phyloP scores from a whole-genome alignment of 2,797 vertebrate genomes.

The Takifugu rubripes region DNA sequence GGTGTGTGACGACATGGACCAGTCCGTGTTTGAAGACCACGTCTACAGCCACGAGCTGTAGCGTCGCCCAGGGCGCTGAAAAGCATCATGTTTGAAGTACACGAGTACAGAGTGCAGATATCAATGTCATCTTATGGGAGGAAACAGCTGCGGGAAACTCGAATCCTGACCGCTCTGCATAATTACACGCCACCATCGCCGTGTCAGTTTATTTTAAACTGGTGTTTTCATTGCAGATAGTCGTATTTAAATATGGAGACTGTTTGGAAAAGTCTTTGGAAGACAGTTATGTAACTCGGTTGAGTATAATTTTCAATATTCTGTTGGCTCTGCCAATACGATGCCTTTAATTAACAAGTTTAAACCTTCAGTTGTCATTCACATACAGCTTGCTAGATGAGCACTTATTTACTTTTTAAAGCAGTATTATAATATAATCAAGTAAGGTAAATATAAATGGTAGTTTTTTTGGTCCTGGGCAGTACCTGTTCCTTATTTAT shows the following conservation, averaged over 20 bases:
- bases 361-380: too few relatives aligned
- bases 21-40: conserved; percentile 73
- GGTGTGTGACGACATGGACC: conserved; percentile 72
- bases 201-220: conserved; percentile 11
- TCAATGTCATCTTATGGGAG: not conserved
- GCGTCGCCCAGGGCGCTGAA: not conserved
- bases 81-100: not conserved
- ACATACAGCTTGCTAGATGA: too few relatives aligned
- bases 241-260: not conserved
- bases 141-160: conserved; percentile 7
- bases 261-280: not conserved
- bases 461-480: too few relatives aligned
- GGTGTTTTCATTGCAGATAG: not conserved
- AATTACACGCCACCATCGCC: not conserved
- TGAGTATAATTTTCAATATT: not conserved
- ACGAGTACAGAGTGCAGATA: too few relatives aligned
- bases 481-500: too few relatives aligned
- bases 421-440: not conserved
- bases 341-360: not conserved
- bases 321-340: not conserved
- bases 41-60: conserved; percentile 75
- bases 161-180: not conserved
- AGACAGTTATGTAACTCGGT: not conserved
- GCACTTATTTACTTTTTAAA: not conserved
- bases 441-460: too few relatives aligned